phyloP scores from a whole-genome alignment of 2,888 invertebrate species.

The Drosophila kuntzei region DNA sequence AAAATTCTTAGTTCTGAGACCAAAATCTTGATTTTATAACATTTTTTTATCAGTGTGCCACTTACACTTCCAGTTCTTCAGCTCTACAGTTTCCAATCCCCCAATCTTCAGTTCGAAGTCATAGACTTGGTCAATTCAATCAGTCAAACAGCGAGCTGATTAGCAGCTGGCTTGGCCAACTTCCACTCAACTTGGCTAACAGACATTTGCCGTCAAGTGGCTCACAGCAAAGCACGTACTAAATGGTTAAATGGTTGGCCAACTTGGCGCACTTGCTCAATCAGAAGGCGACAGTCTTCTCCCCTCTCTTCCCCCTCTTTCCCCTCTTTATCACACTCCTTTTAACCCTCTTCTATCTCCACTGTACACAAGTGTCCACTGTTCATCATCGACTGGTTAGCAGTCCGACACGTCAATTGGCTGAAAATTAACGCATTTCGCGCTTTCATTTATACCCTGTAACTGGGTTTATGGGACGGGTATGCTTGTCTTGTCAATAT shows the following conservation, averaged over 20 bases:
- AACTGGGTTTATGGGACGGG: not conserved
- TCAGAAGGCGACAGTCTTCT: conserved; percentile 43
- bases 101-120: conserved; percentile 1
- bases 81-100: not conserved
- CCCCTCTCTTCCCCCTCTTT: not conserved
- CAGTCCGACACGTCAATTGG: conserved; percentile 67
- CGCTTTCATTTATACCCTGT: conserved; percentile 65
- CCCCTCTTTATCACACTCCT: not conserved
- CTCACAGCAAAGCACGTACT: conserved; percentile 63
- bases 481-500: not conserved
- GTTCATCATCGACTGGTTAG: conserved; percentile 31
- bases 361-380: conserved; percentile 1
- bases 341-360: not conserved
- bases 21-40: too few species aligned
- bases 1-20: too few species aligned
- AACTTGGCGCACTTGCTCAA: conserved; percentile 73
- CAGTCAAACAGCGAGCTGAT: conserved; percentile 76
- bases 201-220: conserved; percentile 29
- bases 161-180: conserved; percentile 61
- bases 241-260: conserved; percentile 58
- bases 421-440: conserved; percentile 79
- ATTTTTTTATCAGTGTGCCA: too few species aligned
- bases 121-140: conserved; percentile 73
- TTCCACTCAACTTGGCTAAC: not conserved
- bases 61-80: conserved; percentile 11